Evolutionary conservation across 2,888 invertebrate genomes (phyloP), one percentile per base, ranked within the genome.

Genomic region (Lacanobia oleracea): DNA sequence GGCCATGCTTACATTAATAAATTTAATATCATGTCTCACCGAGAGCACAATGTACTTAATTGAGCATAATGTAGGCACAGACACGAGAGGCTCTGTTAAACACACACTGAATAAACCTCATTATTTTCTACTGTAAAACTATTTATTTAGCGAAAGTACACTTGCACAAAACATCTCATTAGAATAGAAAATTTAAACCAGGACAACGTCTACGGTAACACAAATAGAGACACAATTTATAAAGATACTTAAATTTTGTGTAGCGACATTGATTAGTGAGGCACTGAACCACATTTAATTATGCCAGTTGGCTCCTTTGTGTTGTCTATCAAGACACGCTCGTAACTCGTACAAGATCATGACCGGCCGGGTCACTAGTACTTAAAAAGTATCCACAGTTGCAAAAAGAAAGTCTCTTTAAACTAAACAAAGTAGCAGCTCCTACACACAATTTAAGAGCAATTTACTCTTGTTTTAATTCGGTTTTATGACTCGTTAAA

Each of bases 401-500:
- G 45, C 64, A 37, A 16, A 68, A 79, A 67, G 57, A 76, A 76
- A 75, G 69, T 66, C 68, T 74, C 63, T 70, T 71, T 64, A 67
- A 85, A 75, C 65, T 72, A 78, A 14, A 84, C 75, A 82, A 80
- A 82, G 83, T 82, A 81, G 61, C 59, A 67, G 27, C 65, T 72
- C 77, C 77, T 81, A 72, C 69, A 72, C 74, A 76, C 80, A 86
- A 85, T 88, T 87, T 84, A 82, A 83, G 79, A 74, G 73, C 67
- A 85, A 78, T 79, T 77, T 79, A 72, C 75, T 83, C 68, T 61
- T 70, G 59, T 79, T 87, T 87, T 86, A 88, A 86, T 88, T 87
- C 81, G 67, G 75, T 86, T 92, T 91, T 89, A 92, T 91, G 90
- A 89, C 77, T 87, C 89, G 85, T 91, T 82, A 87, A 90, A 89